Evolutionary conservation across 2,888 invertebrate species (phyloP), one percentile per base, ranked within the genome.

Genomic region (Argyresthia goedartella): DNA sequence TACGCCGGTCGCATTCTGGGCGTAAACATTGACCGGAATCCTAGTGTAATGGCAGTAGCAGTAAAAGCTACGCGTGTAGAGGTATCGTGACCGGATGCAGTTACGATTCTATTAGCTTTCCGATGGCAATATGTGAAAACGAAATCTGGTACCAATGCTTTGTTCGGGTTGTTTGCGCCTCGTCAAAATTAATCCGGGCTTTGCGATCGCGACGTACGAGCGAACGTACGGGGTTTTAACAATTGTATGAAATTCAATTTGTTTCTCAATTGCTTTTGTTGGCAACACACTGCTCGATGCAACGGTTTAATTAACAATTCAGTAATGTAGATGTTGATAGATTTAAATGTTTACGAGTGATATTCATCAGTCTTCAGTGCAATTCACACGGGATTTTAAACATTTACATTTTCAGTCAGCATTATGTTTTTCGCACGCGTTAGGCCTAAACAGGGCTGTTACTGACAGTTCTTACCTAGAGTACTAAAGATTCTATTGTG

Each of bases 21-120:
- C 65, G 59, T 70, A 67, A 74, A 72, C 70, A 69, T 68, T 66
- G 60, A 65, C 66, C 66, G 66, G 69, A 71, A 69, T 75, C 64
- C 66, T 67, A 66, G 60, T 56, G 60, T 50, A 65, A 64, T 67
- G 62, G 63, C 59, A 56, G 62, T 46, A 42, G 50, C 50, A 43
- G 51, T 65, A 66, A 66, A 69, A 65, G 61, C 63, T 56, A 67
- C 61, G 63, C 61, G 63, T 64, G 66, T 70, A 67, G 63, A 63
- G 61, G 57, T 70, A 59, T 76, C 80, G 81, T 81, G 80, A 76
- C 76, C 59, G 60, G 62, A 57, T 55, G 65, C 70, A 73, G 73
- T 79, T 73, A 77, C 66, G 59, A 67, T 71, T 70, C 66, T 62
- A 72, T 76, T 76, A 67, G 67, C 70, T 73, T 74, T 73, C 72